Conservation (phyloP, 2,797 vertebrate genomes). For the Cryptoblepharus egeriae region DNA sequence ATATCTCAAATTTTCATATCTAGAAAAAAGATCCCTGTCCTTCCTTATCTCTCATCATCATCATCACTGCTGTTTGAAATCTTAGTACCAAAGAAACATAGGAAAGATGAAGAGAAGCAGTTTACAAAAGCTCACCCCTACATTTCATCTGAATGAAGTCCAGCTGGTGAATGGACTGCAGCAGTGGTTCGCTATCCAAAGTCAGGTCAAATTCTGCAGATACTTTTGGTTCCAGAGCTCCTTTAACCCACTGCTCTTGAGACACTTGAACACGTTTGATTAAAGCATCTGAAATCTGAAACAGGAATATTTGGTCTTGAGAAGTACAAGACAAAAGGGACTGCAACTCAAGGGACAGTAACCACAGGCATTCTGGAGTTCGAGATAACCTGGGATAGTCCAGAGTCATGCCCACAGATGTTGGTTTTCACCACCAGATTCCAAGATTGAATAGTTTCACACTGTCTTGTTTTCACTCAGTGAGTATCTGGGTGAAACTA, state of each 20-base stretch:
- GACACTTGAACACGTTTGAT: constrained; percentile 93
- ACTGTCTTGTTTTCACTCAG: too few relatives aligned
- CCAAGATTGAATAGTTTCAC: background rate
- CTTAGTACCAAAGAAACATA: constrained; percentile 1
- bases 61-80: constrained; percentile 17
- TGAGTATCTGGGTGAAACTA: background rate
- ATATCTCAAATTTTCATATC: background rate
- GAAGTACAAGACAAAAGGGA: constrained; percentile 1
- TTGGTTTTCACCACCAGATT: background rate
- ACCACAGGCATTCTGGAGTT: background rate
- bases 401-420: background rate
- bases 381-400: too few relatives aligned
- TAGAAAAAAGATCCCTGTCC: constrained; percentile 16
- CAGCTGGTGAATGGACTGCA: constrained; percentile 94
- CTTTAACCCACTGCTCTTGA: constrained; percentile 98
- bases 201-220: constrained; percentile 94
- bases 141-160: constrained; percentile 98
- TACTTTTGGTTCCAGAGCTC: constrained; percentile 94
- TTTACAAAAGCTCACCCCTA: constrained; percentile 82
- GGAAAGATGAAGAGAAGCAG: constrained; percentile 31
- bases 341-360: background rate
- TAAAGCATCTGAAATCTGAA: constrained; percentile 94
- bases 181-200: constrained; percentile 89
- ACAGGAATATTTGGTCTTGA: constrained; percentile 31
- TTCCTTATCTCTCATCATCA: background rate